Base-by-base conservation (phyloP, 2,797 vertebrate genomes). In the Steatocranus sp. region DNA sequence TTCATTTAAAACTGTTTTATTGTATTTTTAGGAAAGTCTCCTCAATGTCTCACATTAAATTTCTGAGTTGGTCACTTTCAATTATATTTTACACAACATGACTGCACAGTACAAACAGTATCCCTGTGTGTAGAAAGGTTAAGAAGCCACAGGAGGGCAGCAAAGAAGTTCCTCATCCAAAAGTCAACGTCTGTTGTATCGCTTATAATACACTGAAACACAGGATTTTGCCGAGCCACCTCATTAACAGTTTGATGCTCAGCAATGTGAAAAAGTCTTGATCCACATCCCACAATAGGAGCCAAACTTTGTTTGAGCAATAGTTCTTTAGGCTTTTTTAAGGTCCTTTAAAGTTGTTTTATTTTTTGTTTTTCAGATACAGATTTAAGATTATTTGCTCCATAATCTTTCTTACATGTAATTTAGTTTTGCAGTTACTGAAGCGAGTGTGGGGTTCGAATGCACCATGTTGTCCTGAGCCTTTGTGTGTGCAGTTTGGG, bases 111-210 rank as follows among this genome's bases (percentile, higher is more conserved):
- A 46, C 15, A 11, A 73, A 18, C 41, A n/a, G 15, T 0, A 18
- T 48, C 41, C 3, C 4, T 30, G 25, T 43, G 23, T 46, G 38
- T 68, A 25, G 38, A 18, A 46, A 70, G 23, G 27, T 46, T 27
- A 46, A 27, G 6, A 27, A 11, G 66, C 68, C 83, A 81, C 79
- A 38, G 11, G 83, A 66, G 75, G 79, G 79, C 83, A 85, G 79
- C 48, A 85, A 50, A 30, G 68, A 49, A 20, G 6, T 23, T 14
- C 8, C 32, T 51, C 17, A 48, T 30, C 25, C 11, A 30, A 30
- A 17, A 17, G 7, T 46, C 25, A 25, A 70, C 27, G 15, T 46
- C 41, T 41, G 61, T 66, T 66, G 11, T 15, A 66, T 14, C 0
- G 1, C 41, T 41, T 70, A 23, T 46, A 70, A 46, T 0, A 11